These are phyloP conservation scores for Sorex fumeus DNA, from an alignment of 2,113 vertebrate species.

Conservation along the genomic window DNA sequence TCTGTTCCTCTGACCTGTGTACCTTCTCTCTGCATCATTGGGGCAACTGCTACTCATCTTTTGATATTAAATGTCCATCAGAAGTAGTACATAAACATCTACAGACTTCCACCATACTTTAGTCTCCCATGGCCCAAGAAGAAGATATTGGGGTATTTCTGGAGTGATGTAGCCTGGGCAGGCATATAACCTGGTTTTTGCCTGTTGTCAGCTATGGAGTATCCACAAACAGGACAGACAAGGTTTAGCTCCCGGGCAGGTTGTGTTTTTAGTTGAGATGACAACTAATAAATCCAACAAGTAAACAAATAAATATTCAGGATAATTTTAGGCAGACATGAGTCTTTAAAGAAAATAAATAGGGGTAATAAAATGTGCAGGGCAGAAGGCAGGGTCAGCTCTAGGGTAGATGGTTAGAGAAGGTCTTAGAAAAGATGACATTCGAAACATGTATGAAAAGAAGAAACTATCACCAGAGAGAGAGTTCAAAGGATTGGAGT, in stretches of 20 bases:
- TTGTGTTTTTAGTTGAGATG: not conserved
- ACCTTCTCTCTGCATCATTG: not conserved
- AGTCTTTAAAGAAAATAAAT: constrained; percentile 48
- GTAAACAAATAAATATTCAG: not conserved
- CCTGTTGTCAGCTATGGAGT: not conserved
- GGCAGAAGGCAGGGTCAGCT: not conserved
- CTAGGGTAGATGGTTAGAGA: not conserved
- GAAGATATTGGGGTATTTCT: not conserved
- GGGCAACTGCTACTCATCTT: not conserved
- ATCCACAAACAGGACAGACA: not conserved
- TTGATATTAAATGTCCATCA: not conserved
- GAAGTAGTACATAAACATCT: not conserved
- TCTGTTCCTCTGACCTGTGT: not conserved
- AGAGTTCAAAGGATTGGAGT: too few species aligned
- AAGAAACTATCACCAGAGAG: not conserved
- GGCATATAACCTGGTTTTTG: not conserved
- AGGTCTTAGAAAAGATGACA: not conserved
- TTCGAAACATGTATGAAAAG: constrained; percentile 23
- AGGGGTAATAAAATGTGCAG: not conserved
- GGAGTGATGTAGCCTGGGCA: not conserved
- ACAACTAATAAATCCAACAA: not conserved
- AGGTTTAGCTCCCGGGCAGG: not conserved
- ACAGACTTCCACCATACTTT: not conserved
- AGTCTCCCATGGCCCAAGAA: not conserved
- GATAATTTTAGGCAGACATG: not conserved